Evolutionary conservation across 2,113 vertebrate species (phyloP).

Genomic region (Tetrao urogallus): DNA sequence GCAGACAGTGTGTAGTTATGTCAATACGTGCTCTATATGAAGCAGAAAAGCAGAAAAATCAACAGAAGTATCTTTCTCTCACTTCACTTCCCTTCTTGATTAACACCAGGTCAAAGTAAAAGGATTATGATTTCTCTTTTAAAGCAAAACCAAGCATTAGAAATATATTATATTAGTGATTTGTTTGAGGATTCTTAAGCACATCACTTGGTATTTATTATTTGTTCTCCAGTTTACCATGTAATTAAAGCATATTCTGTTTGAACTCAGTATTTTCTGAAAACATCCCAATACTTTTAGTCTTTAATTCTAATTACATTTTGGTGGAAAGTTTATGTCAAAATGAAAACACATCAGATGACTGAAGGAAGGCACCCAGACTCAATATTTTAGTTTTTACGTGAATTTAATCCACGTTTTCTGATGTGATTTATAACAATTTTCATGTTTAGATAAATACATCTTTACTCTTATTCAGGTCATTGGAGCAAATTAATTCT

Average conservation of each 20-base stretch:
- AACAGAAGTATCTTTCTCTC: background rate
- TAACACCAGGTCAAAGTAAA: background rate
- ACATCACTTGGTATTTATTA: background rate
- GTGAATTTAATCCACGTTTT: background rate
- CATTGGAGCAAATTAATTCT: background rate
- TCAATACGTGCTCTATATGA: background rate
- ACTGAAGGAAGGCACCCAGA: background rate
- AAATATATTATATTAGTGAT: background rate
- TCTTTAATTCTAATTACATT: background rate
- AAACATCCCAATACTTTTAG: background rate
- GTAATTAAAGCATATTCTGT: background rate
- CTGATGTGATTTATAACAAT: background rate
- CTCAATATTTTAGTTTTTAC: background rate
- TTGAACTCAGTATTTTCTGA: background rate
- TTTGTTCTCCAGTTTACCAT: background rate
- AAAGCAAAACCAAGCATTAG: background rate
- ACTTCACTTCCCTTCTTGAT: background rate
- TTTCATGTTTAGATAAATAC: background rate
- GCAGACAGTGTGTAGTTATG: background rate
- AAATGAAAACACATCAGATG: background rate
- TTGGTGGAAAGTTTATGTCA: background rate
- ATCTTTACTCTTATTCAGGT: background rate
- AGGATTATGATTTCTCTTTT: background rate
- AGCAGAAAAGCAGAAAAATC: background rate
- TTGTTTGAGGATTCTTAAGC: background rate